A percentile compares a stretch with the other conserved stretches of the same genome.
phyloP scores from a whole-genome alignment of 1,140 invertebrate genomes.

The Bathynomus jamesi region DNA sequence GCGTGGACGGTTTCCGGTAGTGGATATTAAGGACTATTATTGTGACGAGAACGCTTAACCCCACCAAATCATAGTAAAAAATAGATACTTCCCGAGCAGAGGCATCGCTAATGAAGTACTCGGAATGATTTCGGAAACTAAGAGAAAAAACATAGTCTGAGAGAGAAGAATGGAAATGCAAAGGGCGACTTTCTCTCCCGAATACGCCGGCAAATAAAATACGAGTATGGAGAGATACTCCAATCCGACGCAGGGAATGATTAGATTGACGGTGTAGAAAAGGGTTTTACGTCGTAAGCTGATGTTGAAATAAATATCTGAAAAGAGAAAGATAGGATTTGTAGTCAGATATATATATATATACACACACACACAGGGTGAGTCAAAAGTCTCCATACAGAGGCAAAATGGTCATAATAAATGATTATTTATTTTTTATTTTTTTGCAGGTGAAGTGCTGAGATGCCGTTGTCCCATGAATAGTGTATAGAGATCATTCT shows the following conservation, averaged over 20 bases:
- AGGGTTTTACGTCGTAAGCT: slow-evolving; percentile 88
- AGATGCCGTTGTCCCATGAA: no score
- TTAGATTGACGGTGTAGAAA: slow-evolving; percentile 93
- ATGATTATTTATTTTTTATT: no score
- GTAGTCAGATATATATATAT: neutral
- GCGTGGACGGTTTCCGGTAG: slow-evolving; percentile 95
- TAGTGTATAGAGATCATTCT: no score
- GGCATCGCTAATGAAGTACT: slow-evolving; percentile 95
- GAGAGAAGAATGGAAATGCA: slow-evolving; percentile 98
- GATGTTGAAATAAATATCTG: slow-evolving; percentile 97
- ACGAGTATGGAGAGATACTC: slow-evolving; percentile 88
- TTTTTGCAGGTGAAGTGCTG: no score
- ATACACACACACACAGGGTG: neutral
- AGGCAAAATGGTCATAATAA: no score
- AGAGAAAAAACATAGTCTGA: slow-evolving; percentile 97
- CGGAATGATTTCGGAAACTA: slow-evolving; percentile 96
- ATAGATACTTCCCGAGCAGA: slow-evolving; percentile 91
- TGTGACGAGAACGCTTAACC: slow-evolving; percentile 90
- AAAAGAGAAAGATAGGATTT: slow-evolving; percentile 41
- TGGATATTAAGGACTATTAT: slow-evolving; percentile 98
- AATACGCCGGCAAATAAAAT: slow-evolving; percentile 95
- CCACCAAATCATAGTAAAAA: slow-evolving; percentile 99
- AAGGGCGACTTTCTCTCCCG: slow-evolving; percentile 95
- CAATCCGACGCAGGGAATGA: slow-evolving; percentile 91
- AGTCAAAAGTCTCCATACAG: no score